Percentiles rank a stretch among this genome's conserved stretches.
Conservation (phyloP, 1,140 invertebrate genomes). For the Kradibia gibbosae region DNA sequence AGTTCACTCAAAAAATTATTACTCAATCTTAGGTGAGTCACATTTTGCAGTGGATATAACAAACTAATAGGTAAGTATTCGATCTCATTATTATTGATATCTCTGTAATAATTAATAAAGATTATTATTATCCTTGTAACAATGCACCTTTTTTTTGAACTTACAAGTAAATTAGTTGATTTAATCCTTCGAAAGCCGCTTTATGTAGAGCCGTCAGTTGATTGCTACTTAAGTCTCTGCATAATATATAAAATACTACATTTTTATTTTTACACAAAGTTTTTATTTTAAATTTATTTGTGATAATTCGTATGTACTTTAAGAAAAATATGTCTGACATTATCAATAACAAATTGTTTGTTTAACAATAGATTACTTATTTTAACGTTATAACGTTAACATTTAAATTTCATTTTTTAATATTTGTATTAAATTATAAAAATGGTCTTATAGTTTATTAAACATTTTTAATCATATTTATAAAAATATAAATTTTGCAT, state of each 20-base stretch:
- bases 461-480: too few relatives aligned
- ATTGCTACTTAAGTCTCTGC: constrained; percentile 84
- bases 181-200: constrained; percentile 80
- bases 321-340: too few relatives aligned
- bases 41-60: constrained; percentile 81
- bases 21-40: constrained; percentile 82
- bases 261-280: neutral
- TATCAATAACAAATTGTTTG: too few relatives aligned
- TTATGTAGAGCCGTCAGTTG: constrained; percentile 81
- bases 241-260: neutral
- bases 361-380: too few relatives aligned
- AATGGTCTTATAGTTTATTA: too few relatives aligned
- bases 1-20: constrained; percentile 82
- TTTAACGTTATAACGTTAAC: too few relatives aligned
- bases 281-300: too few relatives aligned
- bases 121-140: neutral
- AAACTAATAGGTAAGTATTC: constrained; percentile 83
- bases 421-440: too few relatives aligned
- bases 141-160: constrained; percentile 51
- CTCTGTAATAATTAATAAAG: constrained; percentile 68
- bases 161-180: constrained; percentile 78
- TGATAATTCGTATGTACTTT: too few relatives aligned
- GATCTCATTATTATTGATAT: constrained; percentile 84
- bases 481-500: too few relatives aligned
- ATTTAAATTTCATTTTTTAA: too few relatives aligned